Percentiles rank a stretch among this genome's conserved stretches.
These are phyloP conservation scores for Drosophila austrosaltans DNA, from an alignment of 2,888 invertebrate species.

Conservation along the genomic window DNA sequence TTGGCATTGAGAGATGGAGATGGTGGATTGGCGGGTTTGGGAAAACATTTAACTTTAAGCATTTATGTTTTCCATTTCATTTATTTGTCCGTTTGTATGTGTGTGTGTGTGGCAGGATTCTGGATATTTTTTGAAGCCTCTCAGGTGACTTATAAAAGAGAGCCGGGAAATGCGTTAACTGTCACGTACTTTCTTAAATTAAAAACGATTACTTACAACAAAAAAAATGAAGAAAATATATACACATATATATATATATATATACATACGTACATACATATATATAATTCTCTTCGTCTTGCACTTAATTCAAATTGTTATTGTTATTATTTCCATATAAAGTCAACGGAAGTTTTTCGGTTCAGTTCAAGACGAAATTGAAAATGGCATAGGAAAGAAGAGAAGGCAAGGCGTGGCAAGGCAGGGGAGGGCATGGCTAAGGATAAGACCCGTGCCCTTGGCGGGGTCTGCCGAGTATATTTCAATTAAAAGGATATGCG, in stretches of 20 bases:
- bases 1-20: neutral
- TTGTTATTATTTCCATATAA: constrained; percentile 75
- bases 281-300: constrained; percentile 36
- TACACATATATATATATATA: neutral
- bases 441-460: constrained; percentile 12
- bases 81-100: constrained; percentile 12
- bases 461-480: constrained; percentile 47
- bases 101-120: constrained; percentile 7
- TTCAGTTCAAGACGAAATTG: constrained; percentile 12
- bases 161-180: constrained; percentile 45
- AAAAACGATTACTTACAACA: constrained; percentile 72
- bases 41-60: constrained; percentile 44
- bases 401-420: neutral
- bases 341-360: constrained; percentile 47
- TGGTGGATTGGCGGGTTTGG: neutral
- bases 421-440: neutral
- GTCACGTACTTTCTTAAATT: constrained; percentile 76
- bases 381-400: neutral
- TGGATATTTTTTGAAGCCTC: constrained; percentile 18
- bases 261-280: neutral
- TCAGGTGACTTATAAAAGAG: constrained; percentile 39
- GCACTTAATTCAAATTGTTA: constrained; percentile 75
- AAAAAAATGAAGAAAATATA: constrained; percentile 39
- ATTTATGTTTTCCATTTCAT: constrained; percentile 41
- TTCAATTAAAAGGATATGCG: constrained; percentile 76